Evolutionary conservation across 2,797 vertebrate genomes (phyloP).

Genomic region (Pristis pectinata): DNA sequence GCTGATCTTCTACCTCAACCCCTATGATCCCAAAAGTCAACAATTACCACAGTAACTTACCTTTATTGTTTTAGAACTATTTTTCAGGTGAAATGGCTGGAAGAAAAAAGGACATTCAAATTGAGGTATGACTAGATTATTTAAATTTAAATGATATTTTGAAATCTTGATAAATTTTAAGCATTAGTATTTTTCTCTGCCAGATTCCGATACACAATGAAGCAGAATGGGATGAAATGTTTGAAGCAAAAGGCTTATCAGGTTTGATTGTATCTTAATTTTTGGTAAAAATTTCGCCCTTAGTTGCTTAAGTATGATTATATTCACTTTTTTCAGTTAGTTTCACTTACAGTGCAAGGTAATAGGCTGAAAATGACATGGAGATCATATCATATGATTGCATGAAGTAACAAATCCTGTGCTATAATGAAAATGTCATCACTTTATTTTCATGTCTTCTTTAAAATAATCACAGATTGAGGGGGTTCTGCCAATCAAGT

Average conservation of each 20-base stretch:
- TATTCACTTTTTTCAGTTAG: background rate
- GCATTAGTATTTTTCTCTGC: constrained; percentile 39
- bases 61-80: background rate
- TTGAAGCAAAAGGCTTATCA: constrained; percentile 57
- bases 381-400: background rate
- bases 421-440: background rate
- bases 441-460: background rate
- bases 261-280: constrained; percentile 46
- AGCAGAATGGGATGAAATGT: constrained; percentile 58
- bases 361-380: background rate
- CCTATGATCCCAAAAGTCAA: background rate
- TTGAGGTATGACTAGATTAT: constrained; percentile 52
- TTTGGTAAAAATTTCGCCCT: background rate
- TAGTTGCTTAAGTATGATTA: background rate
- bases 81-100: constrained; percentile 51
- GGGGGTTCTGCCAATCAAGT: no score
- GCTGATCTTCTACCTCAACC: no score
- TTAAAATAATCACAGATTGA: background rate
- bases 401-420: background rate
- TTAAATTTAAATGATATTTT: constrained; percentile 20
- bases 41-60: background rate
- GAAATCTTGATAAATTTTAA: constrained; percentile 18
- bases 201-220: constrained; percentile 49
- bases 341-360: background rate
- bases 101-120: constrained; percentile 55